A percentile compares a stretch with the other conserved stretches of the same genome.
Conservation (phyloP, 2,797 vertebrate species). For the Bryconaethiops microstoma region DNA sequence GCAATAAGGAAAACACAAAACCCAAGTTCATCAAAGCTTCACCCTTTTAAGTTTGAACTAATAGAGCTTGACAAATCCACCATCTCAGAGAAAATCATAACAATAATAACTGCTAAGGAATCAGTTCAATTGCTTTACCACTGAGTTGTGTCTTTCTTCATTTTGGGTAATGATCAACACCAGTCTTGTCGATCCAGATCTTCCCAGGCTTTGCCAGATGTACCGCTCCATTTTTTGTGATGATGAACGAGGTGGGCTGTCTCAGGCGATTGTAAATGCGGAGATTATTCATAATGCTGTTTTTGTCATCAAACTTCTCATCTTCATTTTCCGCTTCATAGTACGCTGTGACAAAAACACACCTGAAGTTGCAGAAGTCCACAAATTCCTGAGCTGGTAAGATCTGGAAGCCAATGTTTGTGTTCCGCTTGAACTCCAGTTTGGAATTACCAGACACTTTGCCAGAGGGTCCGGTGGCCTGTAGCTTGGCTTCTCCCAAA, state of each 20-base stretch:
- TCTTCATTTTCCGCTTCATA: neutral
- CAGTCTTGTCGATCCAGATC: neutral
- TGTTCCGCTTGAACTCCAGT: neutral
- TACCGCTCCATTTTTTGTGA: neutral
- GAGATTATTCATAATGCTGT: constrained; percentile 1
- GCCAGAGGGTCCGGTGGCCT: neutral
- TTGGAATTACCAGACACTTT: neutral
- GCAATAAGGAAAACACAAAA: too few relatives aligned
- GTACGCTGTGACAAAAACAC: neutral
- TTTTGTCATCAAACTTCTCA: constrained; percentile 1
- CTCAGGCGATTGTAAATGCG: neutral
- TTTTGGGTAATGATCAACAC: neutral
- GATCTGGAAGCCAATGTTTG: neutral
- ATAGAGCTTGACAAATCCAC: too few relatives aligned
- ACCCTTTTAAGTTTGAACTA: too few relatives aligned
- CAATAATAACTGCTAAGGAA: neutral
- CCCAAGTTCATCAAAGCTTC: too few relatives aligned
- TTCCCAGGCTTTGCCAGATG: neutral
- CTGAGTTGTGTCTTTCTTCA: neutral
- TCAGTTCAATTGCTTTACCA: neutral
- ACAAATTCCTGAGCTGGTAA: neutral
- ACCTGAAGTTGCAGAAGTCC: neutral
- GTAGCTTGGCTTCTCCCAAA: neutral
- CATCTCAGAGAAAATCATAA: neutral
- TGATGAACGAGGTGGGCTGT: neutral